Evolutionary conservation across 2,888 invertebrate genomes (phyloP).

Genomic region (Lithodes maja): DNA sequence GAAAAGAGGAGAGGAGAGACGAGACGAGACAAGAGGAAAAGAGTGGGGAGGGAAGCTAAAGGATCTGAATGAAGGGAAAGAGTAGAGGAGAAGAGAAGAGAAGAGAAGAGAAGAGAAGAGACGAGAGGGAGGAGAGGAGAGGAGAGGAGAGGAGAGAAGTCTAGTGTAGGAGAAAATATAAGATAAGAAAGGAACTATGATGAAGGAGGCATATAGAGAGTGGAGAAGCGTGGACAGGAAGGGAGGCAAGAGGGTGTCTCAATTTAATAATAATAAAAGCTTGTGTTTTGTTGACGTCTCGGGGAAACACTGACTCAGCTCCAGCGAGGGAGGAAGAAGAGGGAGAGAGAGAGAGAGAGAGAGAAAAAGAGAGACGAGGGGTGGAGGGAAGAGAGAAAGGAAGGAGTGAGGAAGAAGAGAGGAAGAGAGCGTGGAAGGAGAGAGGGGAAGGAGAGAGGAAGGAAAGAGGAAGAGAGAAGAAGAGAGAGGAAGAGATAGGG

Average conservation of each 20-base stretch:
- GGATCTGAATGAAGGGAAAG: background rate
- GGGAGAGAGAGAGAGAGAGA: background rate
- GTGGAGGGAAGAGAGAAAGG: background rate
- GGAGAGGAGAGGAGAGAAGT: background rate
- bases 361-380: background rate
- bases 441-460: background rate
- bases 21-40: background rate
- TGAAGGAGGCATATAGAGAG: background rate
- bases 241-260: background rate
- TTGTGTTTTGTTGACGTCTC: conserved; percentile 1
- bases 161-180: background rate
- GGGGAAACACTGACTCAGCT: background rate
- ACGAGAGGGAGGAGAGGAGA: background rate
- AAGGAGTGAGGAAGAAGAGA: background rate
- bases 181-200: background rate
- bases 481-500: background rate
- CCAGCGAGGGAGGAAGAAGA: background rate
- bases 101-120: background rate
- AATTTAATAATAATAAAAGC: background rate
- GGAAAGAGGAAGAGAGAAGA: background rate
- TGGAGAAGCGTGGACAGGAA: background rate
- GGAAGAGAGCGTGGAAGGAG: background rate
- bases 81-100: background rate
- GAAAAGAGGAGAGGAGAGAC: background rate
- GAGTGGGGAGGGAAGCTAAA: background rate